A percentile compares a stretch with the other conserved stretches of the same genome.
Evolutionary conservation across 92 coral and sea anemone species (phyloP).

Genomic region (Parazoanthus darwini): DNA sequence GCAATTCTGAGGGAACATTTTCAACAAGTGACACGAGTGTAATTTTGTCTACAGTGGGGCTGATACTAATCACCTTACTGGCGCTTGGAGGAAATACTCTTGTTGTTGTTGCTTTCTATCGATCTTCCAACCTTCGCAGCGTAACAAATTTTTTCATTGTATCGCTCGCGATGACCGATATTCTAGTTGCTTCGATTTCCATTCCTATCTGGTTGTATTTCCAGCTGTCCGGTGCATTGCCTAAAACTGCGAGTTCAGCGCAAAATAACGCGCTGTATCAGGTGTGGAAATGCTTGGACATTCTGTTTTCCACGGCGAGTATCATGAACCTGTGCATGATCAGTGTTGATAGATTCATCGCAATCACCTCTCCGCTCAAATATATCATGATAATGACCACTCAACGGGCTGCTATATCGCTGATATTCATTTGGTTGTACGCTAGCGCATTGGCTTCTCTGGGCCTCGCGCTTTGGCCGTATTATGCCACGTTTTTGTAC

Average conservation of each 20-base stretch:
- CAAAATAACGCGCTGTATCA: slow-evolving; percentile 41
- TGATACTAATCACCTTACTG: slow-evolving; percentile 54
- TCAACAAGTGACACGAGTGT: slow-evolving; percentile 45
- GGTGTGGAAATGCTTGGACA: slow-evolving; percentile 72
- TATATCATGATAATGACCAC: slow-evolving; percentile 71
- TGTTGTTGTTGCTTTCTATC: slow-evolving; percentile 79
- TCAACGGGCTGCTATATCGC: slow-evolving; percentile 53
- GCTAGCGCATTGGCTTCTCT: slow-evolving; percentile 57
- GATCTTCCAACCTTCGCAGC: slow-evolving; percentile 73
- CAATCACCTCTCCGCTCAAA: slow-evolving; percentile 68
- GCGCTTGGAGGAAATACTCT: slow-evolving; percentile 70
- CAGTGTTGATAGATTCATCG: slow-evolving; percentile 71
- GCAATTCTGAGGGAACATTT: neutral
- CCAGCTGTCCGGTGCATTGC: slow-evolving; percentile 59
- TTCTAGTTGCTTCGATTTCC: slow-evolving; percentile 72
- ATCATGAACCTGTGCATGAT: slow-evolving; percentile 89
- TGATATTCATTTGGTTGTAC: slow-evolving; percentile 63
- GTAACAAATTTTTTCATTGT: slow-evolving; percentile 77
- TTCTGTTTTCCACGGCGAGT: slow-evolving; percentile 88
- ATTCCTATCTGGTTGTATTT: slow-evolving; percentile 81
- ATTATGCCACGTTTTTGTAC: slow-evolving; percentile 69
- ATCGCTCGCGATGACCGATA: slow-evolving; percentile 78
- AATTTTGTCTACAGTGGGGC: slow-evolving; percentile 45
- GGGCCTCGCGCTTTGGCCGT: slow-evolving; percentile 44
- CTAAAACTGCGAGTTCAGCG: neutral